phyloP scores from a whole-genome alignment of 1,140 invertebrate genomes.

The Platorchestia sp. region DNA sequence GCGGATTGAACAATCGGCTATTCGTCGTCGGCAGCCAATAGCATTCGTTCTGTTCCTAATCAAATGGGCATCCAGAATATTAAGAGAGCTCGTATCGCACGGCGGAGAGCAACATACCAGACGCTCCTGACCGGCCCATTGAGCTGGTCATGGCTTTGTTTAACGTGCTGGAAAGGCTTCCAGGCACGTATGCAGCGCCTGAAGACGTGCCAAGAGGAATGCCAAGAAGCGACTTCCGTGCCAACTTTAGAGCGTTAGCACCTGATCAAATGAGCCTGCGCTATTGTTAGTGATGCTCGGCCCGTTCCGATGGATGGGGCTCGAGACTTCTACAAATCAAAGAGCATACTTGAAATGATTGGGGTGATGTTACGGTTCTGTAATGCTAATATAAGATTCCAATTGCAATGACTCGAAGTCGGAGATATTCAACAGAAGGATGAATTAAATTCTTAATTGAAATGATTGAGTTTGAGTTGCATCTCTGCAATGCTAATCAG shows the following conservation, averaged over 20 bases:
- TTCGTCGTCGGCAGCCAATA: background rate
- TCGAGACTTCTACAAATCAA: background rate
- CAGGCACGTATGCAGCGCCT: background rate
- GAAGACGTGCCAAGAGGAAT: background rate
- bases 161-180: constrained; percentile 32
- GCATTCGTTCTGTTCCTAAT: background rate
- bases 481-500: background rate
- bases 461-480: background rate
- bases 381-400: background rate
- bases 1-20: background rate
- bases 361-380: background rate
- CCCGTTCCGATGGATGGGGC: background rate
- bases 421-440: background rate
- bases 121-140: background rate
- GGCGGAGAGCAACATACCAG: constrained; percentile 18
- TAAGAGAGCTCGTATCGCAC: constrained; percentile 4
- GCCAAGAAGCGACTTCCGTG: background rate
- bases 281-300: background rate
- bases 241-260: background rate
- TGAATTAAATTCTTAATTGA: background rate
- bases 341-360: background rate
- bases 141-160: constrained; percentile 1
- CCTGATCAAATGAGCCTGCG: background rate
- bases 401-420: background rate
- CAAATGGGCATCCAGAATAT: constrained; percentile 22